Base-by-base conservation (phyloP, 2,113 vertebrate genomes). In the Cardinalis cardinalis region DNA sequence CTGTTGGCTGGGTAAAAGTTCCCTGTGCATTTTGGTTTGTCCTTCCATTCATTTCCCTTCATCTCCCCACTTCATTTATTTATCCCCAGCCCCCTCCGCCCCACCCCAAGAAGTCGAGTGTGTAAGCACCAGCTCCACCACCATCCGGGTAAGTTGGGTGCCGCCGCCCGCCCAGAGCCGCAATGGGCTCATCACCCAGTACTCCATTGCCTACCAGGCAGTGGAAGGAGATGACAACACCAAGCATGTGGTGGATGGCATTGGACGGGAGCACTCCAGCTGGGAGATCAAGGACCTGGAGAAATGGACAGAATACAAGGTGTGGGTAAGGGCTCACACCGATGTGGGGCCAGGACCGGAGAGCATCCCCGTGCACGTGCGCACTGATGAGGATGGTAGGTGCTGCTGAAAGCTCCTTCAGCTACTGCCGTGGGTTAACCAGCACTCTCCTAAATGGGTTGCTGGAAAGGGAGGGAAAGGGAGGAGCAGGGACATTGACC, bases 91-190 rank as follows among this genome's bases (percentile, higher is more conserved):
- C 97, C 99, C 99, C 52, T 99, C 99, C 2, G 99, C 99, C 88
- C 99, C 99, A 95, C 99, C 99, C 95, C 99, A 99, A 97, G 98
- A 99, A 53, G 99, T 99, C 75, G 97, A 98, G 23, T 98, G 99
- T 96, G 88, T 98, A 98, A 99, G 99, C 96, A 97, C 98, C 92
- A 98, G 98, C 98, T 99, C 99, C 94, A 99, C 99, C 94, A 98
- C 98, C 90, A 98, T 99, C 97, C 98, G 99, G 99, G 99, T 99
- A 99, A 99, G 99, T 99, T 99, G 99, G 99, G 98, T 98, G 97
- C 98, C 99, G 2, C 99, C 99, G 4, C 99, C 99, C 2, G 99
- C 98, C 20, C 98, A 97, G 95, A 99, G 98, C 97, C 99, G 98
- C 97, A 99, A 99, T 84, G 99, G 99, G 77, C 93, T 98, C 96